These are phyloP conservation scores for Gryllus longicercus DNA, from an alignment of 2,888 invertebrate genomes.

Conservation along the genomic window DNA sequence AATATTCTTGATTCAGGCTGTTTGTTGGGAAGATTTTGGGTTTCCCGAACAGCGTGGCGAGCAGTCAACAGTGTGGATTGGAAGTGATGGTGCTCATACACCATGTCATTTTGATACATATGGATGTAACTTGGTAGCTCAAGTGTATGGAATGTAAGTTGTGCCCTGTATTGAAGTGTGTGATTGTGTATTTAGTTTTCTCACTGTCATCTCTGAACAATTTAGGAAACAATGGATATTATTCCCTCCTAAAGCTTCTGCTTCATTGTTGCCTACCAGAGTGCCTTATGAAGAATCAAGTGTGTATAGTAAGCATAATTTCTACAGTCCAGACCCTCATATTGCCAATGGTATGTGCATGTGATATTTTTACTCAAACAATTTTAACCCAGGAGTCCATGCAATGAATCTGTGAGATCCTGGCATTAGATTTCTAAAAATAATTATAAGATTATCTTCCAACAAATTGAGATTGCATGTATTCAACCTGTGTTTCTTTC, in stretches of 20 bases:
- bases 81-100: conserved; percentile 82
- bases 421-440: no score
- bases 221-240: conserved; percentile 85
- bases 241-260: conserved; percentile 74
- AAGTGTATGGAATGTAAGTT: conserved; percentile 75
- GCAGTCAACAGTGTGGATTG: conserved; percentile 84
- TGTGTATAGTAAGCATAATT: conserved; percentile 80
- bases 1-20: conserved; percentile 42
- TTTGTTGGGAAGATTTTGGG: conserved; percentile 69
- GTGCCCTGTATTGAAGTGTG: neutral
- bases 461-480: no score
- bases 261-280: conserved; percentile 68
- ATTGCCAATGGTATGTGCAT: no score
- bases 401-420: no score
- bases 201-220: conserved; percentile 25
- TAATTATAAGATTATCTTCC: no score
- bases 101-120: conserved; percentile 93
- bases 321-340: conserved; percentile 59
- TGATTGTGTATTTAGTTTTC: neutral
- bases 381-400: no score
- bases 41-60: conserved; percentile 61
- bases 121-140: conserved; percentile 88
- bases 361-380: no score
- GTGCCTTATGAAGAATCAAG: conserved; percentile 97
- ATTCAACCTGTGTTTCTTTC: no score